Percentiles rank a stretch among this genome's conserved stretches.
These are phyloP conservation scores for Tetragnatha versicolor DNA, from an alignment of 1,140 invertebrate genomes.

Conservation along the genomic window DNA sequence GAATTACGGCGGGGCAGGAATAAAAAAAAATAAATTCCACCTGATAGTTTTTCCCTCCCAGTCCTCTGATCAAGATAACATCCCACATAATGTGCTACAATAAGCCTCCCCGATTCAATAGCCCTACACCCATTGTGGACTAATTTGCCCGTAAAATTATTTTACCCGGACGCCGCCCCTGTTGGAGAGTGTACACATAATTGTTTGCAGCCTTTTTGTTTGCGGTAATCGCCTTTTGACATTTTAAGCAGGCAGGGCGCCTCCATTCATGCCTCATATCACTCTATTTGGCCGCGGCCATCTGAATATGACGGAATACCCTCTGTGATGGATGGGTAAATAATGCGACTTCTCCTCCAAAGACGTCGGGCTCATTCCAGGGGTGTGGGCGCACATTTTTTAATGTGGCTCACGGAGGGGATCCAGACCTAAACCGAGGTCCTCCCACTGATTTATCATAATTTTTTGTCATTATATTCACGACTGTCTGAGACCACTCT, in stretches of 20 bases:
- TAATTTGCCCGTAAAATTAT: slow-evolving; percentile 30
- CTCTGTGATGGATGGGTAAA: too few species aligned
- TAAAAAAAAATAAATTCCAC: background rate
- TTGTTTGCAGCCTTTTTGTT: slow-evolving; percentile 7
- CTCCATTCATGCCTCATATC: background rate
- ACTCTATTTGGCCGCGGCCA: background rate
- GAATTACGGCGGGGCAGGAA: slow-evolving; percentile 6
- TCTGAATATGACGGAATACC: too few species aligned
- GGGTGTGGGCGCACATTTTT: too few species aligned
- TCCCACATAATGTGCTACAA: background rate
- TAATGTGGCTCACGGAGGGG: too few species aligned
- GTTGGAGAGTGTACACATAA: background rate
- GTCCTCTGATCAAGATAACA: slow-evolving; percentile 23
- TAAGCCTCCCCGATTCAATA: background rate
- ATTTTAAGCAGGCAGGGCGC: background rate
- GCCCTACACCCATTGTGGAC: background rate
- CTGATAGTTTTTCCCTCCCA: slow-evolving; percentile 1
- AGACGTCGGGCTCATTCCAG: too few species aligned
- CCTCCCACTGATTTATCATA: too few species aligned
- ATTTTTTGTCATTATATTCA: too few species aligned
- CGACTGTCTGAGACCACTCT: too few species aligned
- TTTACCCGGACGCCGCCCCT: background rate
- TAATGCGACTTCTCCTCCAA: too few species aligned
- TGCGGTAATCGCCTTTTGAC: background rate
- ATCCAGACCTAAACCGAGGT: too few species aligned